phyloP scores from a whole-genome alignment of 2,888 invertebrate species.

The Pseudococcus longispinus region DNA sequence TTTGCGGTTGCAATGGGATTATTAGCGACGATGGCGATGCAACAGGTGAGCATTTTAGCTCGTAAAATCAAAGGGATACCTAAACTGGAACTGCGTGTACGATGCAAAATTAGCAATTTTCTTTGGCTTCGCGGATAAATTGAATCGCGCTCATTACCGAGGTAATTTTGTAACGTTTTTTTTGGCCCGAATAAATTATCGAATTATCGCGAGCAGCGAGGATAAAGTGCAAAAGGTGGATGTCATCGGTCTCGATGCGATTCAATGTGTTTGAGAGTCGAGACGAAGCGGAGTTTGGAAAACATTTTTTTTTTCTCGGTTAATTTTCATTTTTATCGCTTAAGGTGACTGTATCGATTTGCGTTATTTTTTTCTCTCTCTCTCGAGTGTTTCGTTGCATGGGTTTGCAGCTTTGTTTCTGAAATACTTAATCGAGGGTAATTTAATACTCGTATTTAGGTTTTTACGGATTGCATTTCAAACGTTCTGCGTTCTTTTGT shows the following conservation, averaged over 20 bases:
- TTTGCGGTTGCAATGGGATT: conserved; percentile 43
- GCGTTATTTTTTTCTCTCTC: no score
- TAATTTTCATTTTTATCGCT: no score
- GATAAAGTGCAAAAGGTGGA: no score
- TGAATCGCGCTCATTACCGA: not conserved
- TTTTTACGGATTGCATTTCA: no score
- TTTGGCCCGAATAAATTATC: not conserved
- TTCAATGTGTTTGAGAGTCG: no score
- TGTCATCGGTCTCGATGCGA: not conserved
- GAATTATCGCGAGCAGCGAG: not conserved
- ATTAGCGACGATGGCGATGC: not conserved
- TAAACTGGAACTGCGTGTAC: not conserved
- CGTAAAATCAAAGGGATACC: conserved; percentile 31
- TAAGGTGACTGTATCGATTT: no score
- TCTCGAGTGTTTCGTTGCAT: no score
- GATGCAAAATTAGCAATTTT: not conserved
- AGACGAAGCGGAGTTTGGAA: not conserved
- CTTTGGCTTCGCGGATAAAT: not conserved
- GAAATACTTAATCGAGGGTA: no score
- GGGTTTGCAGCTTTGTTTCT: no score
- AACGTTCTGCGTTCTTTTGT: no score
- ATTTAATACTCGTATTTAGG: no score
- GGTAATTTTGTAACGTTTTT: not conserved
- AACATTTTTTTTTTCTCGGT: not conserved
- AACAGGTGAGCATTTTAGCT: conserved; percentile 20